Conservation (phyloP, 2,113 vertebrate genomes). For the Apteryx owenii region DNA sequence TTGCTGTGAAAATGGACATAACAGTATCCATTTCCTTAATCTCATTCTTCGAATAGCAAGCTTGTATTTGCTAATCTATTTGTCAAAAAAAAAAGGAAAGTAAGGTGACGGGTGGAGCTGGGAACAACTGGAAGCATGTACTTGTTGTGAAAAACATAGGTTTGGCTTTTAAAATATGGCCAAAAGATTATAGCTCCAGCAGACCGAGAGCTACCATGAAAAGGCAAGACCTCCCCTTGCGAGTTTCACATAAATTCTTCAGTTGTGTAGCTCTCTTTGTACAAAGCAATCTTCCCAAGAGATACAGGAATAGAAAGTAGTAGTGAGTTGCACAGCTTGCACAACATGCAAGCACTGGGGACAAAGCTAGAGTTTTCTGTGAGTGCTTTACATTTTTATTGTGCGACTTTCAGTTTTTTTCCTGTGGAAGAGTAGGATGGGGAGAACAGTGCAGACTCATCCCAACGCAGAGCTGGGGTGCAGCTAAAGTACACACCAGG, state of each 20-base stretch:
- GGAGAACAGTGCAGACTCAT: background rate
- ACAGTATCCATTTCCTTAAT: background rate
- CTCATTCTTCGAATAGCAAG: background rate
- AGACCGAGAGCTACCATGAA: background rate
- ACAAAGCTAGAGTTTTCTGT: background rate
- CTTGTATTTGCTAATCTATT: fast-evolving
- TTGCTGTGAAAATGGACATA: background rate
- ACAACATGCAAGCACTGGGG: background rate
- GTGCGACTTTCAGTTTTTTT: background rate
- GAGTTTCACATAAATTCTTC: background rate
- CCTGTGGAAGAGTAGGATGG: background rate
- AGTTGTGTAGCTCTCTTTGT: background rate
- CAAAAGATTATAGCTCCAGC: background rate
- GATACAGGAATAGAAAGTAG: background rate
- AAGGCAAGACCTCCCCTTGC: background rate
- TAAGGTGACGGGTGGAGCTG: background rate
- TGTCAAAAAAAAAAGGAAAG: background rate
- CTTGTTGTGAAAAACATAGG: background rate
- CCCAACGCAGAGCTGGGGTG: fast-evolving
- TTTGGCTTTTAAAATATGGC: background rate
- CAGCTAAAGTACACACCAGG: background rate
- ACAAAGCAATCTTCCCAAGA: background rate
- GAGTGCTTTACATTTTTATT: background rate
- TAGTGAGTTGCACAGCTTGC: background rate
- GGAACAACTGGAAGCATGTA: background rate